Evolutionary conservation across 2,888 invertebrate species (phyloP), one percentile per base, ranked within the genome.

Genomic region (Hydriomena furcata): DNA sequence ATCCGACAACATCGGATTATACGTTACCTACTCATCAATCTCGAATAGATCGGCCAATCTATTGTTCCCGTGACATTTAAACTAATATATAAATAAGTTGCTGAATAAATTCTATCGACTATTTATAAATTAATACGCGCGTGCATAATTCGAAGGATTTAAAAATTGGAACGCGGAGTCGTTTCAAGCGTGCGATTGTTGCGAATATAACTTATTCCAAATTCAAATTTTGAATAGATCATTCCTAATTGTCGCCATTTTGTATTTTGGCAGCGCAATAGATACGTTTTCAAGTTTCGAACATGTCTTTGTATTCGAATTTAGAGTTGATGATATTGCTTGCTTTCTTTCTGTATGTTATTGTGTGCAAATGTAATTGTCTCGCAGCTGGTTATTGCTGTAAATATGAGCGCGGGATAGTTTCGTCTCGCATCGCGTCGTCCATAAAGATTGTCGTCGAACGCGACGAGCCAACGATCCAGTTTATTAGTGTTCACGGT

Each of bases 291-390:
- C 81, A 20, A 47, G 37, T 52, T 52, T 85, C 77, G 76, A 77
- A 80, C 74, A 78, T 72, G 75, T 79, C 84, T 84, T 87, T 82
- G 85, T 84, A 82, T 86, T 84, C 84, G 82, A 81, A 84, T 87
- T 85, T 86, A 85, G 87, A 87, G 84, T 78, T 64, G 62, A 73
- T 74, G 84, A 70, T 69, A 80, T 82, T 84, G 81, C 77, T 87
- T 85, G 81, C 77, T 87, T 85, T 86, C 80, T 86, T 89, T 77
- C 78, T 72, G 73, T 71, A 68, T 60, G 66, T 72, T 76, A 88
- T 89, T 88, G 88, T 89, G 86, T 88, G 87, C 83, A 77, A 87
- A 87, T 88, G 82, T 85, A 82, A 85, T 85, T 81, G 87, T 84
- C 76, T 68, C 60, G 67, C 63, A 78, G 70, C 76, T 69, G 79